Evolutionary conservation across 2,888 invertebrate species (phyloP).

Genomic region (Halocaridina rubra): DNA sequence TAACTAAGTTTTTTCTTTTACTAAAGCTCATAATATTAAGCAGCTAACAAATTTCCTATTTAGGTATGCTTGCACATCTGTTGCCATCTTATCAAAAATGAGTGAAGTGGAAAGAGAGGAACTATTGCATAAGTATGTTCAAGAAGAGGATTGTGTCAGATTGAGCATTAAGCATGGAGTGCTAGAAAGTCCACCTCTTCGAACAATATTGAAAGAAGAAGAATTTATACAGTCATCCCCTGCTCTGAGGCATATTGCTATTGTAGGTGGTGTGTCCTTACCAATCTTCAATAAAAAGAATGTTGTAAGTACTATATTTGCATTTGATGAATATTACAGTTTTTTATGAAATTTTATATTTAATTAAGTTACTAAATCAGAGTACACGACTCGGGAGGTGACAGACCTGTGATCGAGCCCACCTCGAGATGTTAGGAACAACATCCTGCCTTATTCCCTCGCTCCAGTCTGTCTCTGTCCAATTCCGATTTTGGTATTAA

Average conservation of each 20-base stretch:
- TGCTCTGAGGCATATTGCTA: not conserved
- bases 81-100: constrained; percentile 34
- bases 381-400: too few relatives aligned
- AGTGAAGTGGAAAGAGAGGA: constrained; percentile 27
- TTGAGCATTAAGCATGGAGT: constrained; percentile 14
- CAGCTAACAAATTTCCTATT: too few relatives aligned
- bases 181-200: not conserved
- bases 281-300: not conserved
- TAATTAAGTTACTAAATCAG: too few relatives aligned
- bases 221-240: not conserved
- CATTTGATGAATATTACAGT: too few relatives aligned
- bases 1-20: too few relatives aligned
- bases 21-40: too few relatives aligned
- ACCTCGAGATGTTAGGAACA: too few relatives aligned
- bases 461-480: too few relatives aligned
- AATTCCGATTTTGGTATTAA: too few relatives aligned
- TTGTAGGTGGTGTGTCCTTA: not conserved
- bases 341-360: too few relatives aligned
- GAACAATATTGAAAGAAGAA: not conserved
- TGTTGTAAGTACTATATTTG: not conserved
- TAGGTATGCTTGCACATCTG: constrained; percentile 33
- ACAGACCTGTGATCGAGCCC: too few relatives aligned
- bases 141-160: not conserved
- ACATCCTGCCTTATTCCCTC: too few relatives aligned
- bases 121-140: constrained; percentile 23